These are phyloP conservation scores for Aeoliscus strigatus DNA, from an alignment of 2,797 vertebrate species.

Conservation along the genomic window DNA sequence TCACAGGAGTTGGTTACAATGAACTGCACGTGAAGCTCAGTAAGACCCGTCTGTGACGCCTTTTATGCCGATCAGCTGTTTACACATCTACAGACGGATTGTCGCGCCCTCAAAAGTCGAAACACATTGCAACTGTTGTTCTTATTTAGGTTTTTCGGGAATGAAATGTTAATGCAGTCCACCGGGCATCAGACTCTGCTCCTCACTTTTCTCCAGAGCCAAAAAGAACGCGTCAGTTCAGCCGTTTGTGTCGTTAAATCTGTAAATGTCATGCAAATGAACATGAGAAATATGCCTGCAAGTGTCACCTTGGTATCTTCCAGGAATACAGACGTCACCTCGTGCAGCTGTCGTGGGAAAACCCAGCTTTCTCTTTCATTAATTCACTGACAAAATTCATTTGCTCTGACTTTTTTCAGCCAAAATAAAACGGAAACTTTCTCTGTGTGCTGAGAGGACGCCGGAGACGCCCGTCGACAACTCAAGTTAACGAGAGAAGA, in stretches of 20 bases:
- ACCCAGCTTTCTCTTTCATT: slow-evolving; percentile 22
- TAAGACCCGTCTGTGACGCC: no score
- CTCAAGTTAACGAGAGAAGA: slow-evolving; percentile 23
- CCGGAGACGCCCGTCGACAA: slow-evolving; percentile 13
- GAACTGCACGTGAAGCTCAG: no score
- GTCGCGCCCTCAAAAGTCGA: slow-evolving; percentile 12
- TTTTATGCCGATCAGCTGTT: no score
- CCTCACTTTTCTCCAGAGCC: slow-evolving; percentile 29
- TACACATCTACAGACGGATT: slow-evolving; percentile 9
- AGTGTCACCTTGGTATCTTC: slow-evolving; percentile 9
- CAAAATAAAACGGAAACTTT: slow-evolving; percentile 19
- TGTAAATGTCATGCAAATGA: slow-evolving; percentile 44
- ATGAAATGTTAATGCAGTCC: slow-evolving; percentile 36
- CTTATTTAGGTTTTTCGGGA: slow-evolving; percentile 22
- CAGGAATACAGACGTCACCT: slow-evolving; percentile 16
- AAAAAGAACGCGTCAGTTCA: slow-evolving; percentile 40
- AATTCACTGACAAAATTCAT: slow-evolving; percentile 10
- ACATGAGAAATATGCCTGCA: slow-evolving; percentile 9
- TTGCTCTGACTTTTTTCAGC: slow-evolving; percentile 9
- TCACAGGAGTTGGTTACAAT: no score
- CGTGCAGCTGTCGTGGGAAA: slow-evolving; percentile 20
- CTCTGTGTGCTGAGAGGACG: slow-evolving; percentile 20
- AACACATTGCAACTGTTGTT: slow-evolving; percentile 33
- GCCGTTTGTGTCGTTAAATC: slow-evolving; percentile 47
- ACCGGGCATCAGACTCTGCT: slow-evolving; percentile 34